A percentile compares a stretch with the other conserved stretches of the same genome.
phyloP scores from a whole-genome alignment of 2,113 vertebrate species.

The Reinhardtius hippoglossoides region DNA sequence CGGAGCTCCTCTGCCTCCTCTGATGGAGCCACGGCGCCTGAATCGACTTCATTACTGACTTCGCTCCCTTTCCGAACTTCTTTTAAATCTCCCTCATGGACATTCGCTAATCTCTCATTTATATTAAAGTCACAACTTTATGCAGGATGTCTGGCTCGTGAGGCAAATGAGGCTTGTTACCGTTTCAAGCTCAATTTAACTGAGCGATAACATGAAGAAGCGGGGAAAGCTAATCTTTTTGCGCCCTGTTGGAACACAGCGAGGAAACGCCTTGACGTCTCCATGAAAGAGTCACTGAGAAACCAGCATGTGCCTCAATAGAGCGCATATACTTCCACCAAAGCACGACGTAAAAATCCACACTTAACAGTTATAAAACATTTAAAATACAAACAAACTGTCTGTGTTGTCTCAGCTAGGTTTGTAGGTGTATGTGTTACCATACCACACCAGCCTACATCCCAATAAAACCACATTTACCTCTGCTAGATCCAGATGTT shows the following conservation, averaged over 20 bases:
- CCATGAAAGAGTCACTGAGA: background rate
- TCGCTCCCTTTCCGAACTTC: constrained; percentile 21
- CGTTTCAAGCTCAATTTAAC: constrained; percentile 47
- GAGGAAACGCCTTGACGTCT: background rate
- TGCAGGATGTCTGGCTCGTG: constrained; percentile 38
- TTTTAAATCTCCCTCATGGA: constrained; percentile 57
- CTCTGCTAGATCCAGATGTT: too few species aligned
- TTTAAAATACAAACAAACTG: too few species aligned
- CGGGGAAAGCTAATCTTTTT: constrained; percentile 7
- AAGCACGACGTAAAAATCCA: too few species aligned
- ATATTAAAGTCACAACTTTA: constrained; percentile 64
- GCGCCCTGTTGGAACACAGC: background rate
- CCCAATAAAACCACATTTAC: too few species aligned
- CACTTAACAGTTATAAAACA: too few species aligned
- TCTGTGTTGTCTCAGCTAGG: too few species aligned
- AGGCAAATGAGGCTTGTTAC: constrained; percentile 47
- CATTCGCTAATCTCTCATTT: constrained; percentile 66
- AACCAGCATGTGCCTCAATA: background rate
- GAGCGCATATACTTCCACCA: too few species aligned
- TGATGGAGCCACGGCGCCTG: constrained; percentile 11
- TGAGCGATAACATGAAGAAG: constrained; percentile 26
- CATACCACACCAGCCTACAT: too few species aligned
- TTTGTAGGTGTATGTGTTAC: too few species aligned
- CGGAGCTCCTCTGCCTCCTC: constrained; percentile 12
- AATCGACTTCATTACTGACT: constrained; percentile 16